phyloP scores from a whole-genome alignment of 2,888 invertebrate species.

The Morpho helenor region DNA sequence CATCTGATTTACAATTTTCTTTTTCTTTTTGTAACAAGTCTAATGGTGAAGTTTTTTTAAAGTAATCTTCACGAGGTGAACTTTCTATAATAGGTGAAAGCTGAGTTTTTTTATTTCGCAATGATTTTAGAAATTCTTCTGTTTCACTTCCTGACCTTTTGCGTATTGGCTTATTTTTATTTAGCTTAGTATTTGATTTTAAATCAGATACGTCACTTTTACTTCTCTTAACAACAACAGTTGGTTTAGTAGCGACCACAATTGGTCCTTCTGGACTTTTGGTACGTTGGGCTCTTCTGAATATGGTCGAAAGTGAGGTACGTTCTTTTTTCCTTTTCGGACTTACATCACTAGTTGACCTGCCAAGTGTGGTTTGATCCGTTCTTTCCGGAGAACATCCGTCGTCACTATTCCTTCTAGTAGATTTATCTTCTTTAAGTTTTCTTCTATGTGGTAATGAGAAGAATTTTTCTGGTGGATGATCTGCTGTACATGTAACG shows the following conservation, averaged over 20 bases:
- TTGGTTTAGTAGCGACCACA: conserved; percentile 64
- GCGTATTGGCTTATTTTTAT: conserved; percentile 67
- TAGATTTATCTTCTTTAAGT: conserved; percentile 59
- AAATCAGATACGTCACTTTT: conserved; percentile 83
- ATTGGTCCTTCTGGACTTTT: conserved; percentile 73
- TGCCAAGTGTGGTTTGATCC: conserved; percentile 62
- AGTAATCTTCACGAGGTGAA: conserved; percentile 85
- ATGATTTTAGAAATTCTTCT: conserved; percentile 77
- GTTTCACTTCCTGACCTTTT: conserved; percentile 81
- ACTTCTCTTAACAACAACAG: conserved; percentile 74
- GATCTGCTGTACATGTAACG: conserved; percentile 82
- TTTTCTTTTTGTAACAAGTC: conserved; percentile 61
- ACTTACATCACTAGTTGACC: conserved; percentile 80
- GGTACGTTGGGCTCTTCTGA: conserved; percentile 79
- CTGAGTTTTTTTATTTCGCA: conserved; percentile 81
- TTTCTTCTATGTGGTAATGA: conserved; percentile 83
- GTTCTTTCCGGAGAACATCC: conserved; percentile 49
- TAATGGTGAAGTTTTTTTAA: conserved; percentile 68
- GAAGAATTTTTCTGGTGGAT: conserved; percentile 82
- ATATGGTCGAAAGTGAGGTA: conserved; percentile 83
- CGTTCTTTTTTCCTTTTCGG: conserved; percentile 70
- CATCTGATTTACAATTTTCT: conserved; percentile 45
- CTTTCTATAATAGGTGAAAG: conserved; percentile 90
- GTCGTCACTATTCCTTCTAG: conserved; percentile 78
- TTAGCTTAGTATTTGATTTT: conserved; percentile 71